Conservation (phyloP, 2,888 invertebrate genomes). For the Sepioteuthis lessoniana region DNA sequence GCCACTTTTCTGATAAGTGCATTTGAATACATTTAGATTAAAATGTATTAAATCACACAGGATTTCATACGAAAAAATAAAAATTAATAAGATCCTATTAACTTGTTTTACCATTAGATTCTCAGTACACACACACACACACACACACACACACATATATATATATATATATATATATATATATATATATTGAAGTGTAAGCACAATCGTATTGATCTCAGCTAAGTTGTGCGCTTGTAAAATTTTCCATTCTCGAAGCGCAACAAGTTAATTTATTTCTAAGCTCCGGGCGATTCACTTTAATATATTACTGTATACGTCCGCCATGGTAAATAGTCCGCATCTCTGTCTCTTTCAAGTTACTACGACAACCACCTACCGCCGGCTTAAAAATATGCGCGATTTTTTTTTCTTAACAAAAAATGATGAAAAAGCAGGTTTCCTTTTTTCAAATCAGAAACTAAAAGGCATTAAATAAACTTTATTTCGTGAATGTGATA, state of each 20-base stretch:
- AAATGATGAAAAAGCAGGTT: not conserved
- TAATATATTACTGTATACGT: not conserved
- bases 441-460: too few species aligned
- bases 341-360: not conserved
- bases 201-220: not conserved
- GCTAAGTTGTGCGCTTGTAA: not conserved
- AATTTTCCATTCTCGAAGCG: not conserved
- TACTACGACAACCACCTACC: not conserved
- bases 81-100: too few species aligned
- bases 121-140: too few species aligned
- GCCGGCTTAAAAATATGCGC: not conserved
- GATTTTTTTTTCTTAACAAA: not conserved
- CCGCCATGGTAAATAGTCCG: not conserved
- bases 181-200: too few species aligned
- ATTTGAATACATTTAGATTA: too few species aligned
- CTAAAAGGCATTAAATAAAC: too few species aligned
- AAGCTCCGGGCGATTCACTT: not conserved
- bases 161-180: too few species aligned
- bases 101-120: too few species aligned
- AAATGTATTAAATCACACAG: too few species aligned
- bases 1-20: too few species aligned
- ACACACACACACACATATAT: too few species aligned
- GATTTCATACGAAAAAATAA: too few species aligned
- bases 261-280: slow-evolving; percentile 33
- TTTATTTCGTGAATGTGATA: not conserved